A percentile compares a stretch with the other conserved stretches of the same genome.
Evolutionary conservation across 2,888 invertebrate genomes (phyloP).

Genomic region (Limnephilus lunatus): DNA sequence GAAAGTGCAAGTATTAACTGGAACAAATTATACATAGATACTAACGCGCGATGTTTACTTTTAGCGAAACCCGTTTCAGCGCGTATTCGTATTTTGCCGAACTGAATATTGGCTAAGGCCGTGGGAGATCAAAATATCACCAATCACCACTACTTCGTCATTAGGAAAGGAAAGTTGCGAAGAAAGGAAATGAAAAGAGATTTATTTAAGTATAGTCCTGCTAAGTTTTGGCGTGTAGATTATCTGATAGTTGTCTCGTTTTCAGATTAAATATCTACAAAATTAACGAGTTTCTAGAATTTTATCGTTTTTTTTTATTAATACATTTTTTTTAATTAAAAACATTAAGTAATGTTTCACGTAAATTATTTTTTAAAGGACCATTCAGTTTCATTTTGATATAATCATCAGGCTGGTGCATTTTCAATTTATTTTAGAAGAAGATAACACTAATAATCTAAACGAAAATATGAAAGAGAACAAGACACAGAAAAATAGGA

Average conservation of each 20-base stretch:
- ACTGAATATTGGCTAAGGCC: background rate
- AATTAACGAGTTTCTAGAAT: background rate
- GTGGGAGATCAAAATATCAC: background rate
- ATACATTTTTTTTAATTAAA: background rate
- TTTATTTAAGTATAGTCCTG: background rate
- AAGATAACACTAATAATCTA: too few relatives aligned
- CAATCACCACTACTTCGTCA: background rate
- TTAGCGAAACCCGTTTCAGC: conserved; percentile 17
- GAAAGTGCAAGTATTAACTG: conserved; percentile 7
- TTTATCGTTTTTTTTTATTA: background rate
- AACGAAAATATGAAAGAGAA: too few relatives aligned
- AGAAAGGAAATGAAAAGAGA: background rate
- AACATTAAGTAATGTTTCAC: background rate
- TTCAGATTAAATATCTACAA: background rate
- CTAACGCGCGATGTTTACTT: background rate
- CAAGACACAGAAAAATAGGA: too few relatives aligned
- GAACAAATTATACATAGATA: background rate
- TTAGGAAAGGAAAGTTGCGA: conserved; percentile 8
- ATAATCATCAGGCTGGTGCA: background rate
- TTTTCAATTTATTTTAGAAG: background rate
- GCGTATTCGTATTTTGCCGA: background rate
- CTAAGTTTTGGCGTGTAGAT: background rate
- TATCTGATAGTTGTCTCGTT: background rate
- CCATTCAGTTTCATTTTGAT: background rate
- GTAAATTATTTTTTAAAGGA: background rate